Conservation (phyloP, 2,888 invertebrate species). For the Geotrupes spiniger region DNA sequence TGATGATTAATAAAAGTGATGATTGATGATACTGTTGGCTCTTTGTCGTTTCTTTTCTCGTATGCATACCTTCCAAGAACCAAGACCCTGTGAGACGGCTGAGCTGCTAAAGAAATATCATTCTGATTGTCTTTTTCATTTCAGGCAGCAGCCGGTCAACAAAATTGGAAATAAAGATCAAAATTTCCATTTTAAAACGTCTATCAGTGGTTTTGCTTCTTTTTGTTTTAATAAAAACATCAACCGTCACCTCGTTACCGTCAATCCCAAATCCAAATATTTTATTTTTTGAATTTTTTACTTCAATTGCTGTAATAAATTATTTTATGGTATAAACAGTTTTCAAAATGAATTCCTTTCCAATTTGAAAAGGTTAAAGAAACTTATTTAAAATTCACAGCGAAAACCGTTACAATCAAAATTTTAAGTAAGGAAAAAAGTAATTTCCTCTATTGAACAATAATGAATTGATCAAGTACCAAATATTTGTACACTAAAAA, state of each 20-base stretch:
- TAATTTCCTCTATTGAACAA: too few relatives aligned
- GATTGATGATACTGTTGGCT: slow-evolving; percentile 33
- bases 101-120: slow-evolving; percentile 22
- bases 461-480: too few relatives aligned
- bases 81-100: slow-evolving; percentile 40
- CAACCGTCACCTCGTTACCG: slow-evolving; percentile 22
- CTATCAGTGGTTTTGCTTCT: slow-evolving; percentile 42
- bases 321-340: slow-evolving; percentile 16
- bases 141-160: slow-evolving; percentile 42
- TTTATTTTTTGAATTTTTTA: slow-evolving; percentile 3
- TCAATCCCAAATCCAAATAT: slow-evolving; percentile 10
- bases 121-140: slow-evolving; percentile 36
- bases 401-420: too few relatives aligned
- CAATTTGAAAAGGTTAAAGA: slow-evolving; percentile 3
- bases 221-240: slow-evolving; percentile 23
- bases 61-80: slow-evolving; percentile 43
- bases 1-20: slow-evolving; percentile 41
- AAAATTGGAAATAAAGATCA: slow-evolving; percentile 47
- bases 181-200: slow-evolving; percentile 44
- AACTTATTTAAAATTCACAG: too few relatives aligned
- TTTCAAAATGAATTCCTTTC: background rate
- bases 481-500: too few relatives aligned
- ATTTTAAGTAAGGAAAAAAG: too few relatives aligned
- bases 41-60: slow-evolving; percentile 24
- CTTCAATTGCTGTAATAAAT: slow-evolving; percentile 19